Base-by-base conservation (phyloP, 2,797 vertebrate species). In the Helarctos malayanus region DNA sequence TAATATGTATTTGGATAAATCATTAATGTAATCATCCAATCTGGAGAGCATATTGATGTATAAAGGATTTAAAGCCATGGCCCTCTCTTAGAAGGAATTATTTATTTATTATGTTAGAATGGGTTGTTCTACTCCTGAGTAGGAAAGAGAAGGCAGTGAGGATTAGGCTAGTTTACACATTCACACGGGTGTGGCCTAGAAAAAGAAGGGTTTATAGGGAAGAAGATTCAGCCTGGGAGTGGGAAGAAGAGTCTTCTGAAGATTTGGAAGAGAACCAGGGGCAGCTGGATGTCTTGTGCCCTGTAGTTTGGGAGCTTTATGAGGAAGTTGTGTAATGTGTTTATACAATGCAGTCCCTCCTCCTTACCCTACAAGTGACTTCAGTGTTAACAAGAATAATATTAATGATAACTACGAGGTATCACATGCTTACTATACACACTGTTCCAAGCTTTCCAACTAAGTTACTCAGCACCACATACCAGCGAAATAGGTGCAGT, bases 331-430 rank as follows among this genome's bases (percentile, higher is more conserved):
- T 38, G 35, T 25, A 54, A 18, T 8, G 3, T 75, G n/a, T 75
- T 69, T 87, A 21, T 32, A 12, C 38, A 71, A 9, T 19, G 35
- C 5, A 25, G 41, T 47, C 19, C 1, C 19, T 9, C 38, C 12
- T 16, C 0, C 1, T 13, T 8, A 41, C 14, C 5, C 47, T 2
- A 2, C n/a, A 65, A 41, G 52, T 27, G 12, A 19, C 27, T 61
- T 86, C 49, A 54, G 1, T 49, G 47, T 56, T 73, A 83, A 94
- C n/a, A 59, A 65, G 18, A 32, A 45, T 35, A 45, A 23, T 19
- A 54, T 71, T 59, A 47, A 81, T 47, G 59, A 71, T 13, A 52
- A 12, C 23, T 29, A 41, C 47, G 12, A 45, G 32, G 47, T 19
- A 29, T 29, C 41, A 52, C 11, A 23, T 29, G 13, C 65, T 76